These are phyloP conservation scores for Oophaga pumilio DNA, from an alignment of 2,113 vertebrate species.

Conservation along the genomic window DNA sequence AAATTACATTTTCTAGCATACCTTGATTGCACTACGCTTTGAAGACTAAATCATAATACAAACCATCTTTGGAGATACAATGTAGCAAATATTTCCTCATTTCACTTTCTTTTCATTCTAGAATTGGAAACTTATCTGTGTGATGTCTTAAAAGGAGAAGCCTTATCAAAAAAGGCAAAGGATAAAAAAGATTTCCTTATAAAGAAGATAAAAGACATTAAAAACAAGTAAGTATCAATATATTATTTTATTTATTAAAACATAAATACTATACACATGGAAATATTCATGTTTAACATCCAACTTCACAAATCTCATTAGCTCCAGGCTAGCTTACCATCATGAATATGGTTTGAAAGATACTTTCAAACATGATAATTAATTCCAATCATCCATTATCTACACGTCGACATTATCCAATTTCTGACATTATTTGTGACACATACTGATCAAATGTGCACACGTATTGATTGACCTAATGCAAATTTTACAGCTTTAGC, in stretches of 20 bases:
- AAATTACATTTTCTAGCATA: too few relatives aligned
- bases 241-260: neutral
- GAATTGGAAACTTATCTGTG: slow-evolving; percentile 85
- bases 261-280: neutral
- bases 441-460: slow-evolving; percentile 34
- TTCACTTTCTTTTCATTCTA: slow-evolving; percentile 66
- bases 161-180: slow-evolving; percentile 89
- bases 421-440: slow-evolving; percentile 46
- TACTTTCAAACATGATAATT: slow-evolving; percentile 27
- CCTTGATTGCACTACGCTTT: too few relatives aligned
- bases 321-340: neutral
- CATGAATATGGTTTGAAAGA: neutral
- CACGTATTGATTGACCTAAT: slow-evolving; percentile 46
- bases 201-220: slow-evolving; percentile 88
- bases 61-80: neutral
- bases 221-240: slow-evolving; percentile 67
- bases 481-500: slow-evolving; percentile 40
- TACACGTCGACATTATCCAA: slow-evolving; percentile 48
- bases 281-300: neutral
- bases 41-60: too few relatives aligned
- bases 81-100: neutral
- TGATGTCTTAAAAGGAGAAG: slow-evolving; percentile 86
- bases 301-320: neutral
- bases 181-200: slow-evolving; percentile 85
- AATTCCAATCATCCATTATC: slow-evolving; percentile 51